These are phyloP conservation scores for Coccyzus lansbergi DNA, from an alignment of 2,797 vertebrate genomes.

Conservation along the genomic window DNA sequence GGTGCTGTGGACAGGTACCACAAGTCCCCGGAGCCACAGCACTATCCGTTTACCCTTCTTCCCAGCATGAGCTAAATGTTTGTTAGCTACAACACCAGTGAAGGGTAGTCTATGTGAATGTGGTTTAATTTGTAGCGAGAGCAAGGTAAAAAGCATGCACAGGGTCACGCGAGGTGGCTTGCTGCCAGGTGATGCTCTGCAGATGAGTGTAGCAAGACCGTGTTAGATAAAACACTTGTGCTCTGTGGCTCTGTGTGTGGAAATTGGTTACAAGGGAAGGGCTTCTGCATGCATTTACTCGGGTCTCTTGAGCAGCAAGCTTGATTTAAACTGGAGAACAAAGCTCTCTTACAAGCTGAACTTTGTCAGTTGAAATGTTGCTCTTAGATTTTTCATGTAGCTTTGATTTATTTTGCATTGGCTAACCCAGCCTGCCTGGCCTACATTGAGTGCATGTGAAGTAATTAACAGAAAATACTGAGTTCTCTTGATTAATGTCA, in stretches of 20 bases:
- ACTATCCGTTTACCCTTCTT: not conserved
- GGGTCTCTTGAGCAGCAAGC: not conserved
- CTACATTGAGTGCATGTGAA: not conserved
- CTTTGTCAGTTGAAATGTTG: constrained; percentile 20
- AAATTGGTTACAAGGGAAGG: not conserved
- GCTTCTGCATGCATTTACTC: not conserved
- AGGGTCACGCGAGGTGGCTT: fast-evolving
- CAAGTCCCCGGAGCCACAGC: not conserved
- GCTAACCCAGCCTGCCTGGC: constrained; percentile 9
- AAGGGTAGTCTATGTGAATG: too few species aligned
- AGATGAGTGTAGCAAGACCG: not conserved
- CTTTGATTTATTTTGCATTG: constrained; percentile 66
- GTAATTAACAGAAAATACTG: constrained; percentile 48
- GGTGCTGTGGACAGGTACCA: not conserved
- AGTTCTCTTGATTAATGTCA: constrained; percentile 54
- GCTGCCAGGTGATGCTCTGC: not conserved
- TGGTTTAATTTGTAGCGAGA: not conserved
- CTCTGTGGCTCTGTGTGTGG: not conserved
- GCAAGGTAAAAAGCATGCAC: not conserved
- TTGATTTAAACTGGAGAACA: constrained; percentile 29
- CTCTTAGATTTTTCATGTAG: constrained; percentile 50
- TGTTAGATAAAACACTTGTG: not conserved
- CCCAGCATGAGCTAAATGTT: fast-evolving
- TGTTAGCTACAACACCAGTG: not conserved
- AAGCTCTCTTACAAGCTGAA: constrained; percentile 27